Base-by-base conservation (phyloP, 1,140 invertebrate species). In the Eciton burchellii region DNA sequence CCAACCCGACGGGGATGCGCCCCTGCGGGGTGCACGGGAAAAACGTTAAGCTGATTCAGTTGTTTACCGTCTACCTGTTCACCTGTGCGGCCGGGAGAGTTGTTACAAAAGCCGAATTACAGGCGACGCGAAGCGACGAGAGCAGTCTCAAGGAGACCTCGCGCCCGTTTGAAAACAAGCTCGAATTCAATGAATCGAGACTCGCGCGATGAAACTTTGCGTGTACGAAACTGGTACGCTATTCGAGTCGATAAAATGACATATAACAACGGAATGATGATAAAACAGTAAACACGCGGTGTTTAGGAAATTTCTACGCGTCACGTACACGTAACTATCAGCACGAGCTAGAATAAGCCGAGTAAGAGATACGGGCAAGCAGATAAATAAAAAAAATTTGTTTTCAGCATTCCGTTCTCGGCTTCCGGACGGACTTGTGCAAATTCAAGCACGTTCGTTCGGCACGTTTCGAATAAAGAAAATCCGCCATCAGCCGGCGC, bases 61-160 rank as follows among this genome's bases (percentile, higher is more conserved):
- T 91, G 86, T 89, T 90, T 86, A 86, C 89, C 88, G 87, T 92
- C 89, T 92, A 91, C 88, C 87, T 90, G 84, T 85, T 88, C 90
- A 92, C 89, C 91, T 92, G 92, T 90, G 41, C 66, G 65, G 70
- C 49, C 21, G 16, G 35, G 56, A 41, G 63, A 79, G 49, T 68
- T 79, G 63, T 79, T 70, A 70, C 74, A 70, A 79, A 70, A 79
- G 74, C 63, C 56, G 52, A 66, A 79, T 70, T 77, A 79, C 21
- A 79, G 41, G 24, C 16, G 35, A 65, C 29, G 49, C 26, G 49
- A 21, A 45, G 63, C 35, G 45, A 56, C 16, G 24, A 84, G 77
- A 84, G 77, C 65, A 35, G 35, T 72, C 70, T 14, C 52, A 11
- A 68, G 24, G 24, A 45, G 65, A 68, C n/a, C n/a, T n/a, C n/a